Evolutionary conservation across 2,797 vertebrate genomes (phyloP).

Genomic region (Microctenopoma steveboyesi): DNA sequence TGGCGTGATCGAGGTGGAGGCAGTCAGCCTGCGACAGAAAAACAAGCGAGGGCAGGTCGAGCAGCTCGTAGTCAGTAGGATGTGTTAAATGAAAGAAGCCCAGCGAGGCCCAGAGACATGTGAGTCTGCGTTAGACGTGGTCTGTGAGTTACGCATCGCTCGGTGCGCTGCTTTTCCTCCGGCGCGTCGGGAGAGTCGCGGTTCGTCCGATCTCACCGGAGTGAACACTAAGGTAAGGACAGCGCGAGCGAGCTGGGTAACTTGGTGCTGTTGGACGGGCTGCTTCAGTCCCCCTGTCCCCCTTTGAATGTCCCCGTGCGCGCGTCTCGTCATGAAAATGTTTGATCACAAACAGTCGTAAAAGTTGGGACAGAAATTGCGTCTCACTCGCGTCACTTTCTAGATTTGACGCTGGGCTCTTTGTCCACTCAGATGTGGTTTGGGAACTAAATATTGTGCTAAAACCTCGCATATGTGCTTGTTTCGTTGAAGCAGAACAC

Average conservation of each 20-base stretch:
- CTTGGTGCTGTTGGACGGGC: conserved; percentile 56
- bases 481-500: not conserved
- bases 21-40: conserved; percentile 74
- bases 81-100: conserved; percentile 34
- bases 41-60: conserved; percentile 64
- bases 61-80: not conserved
- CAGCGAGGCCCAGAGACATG: conserved; percentile 7
- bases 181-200: conserved; percentile 53
- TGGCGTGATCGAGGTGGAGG: conserved; percentile 57
- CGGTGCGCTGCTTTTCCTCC: conserved; percentile 14
- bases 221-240: conserved; percentile 83
- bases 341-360: conserved; percentile 11
- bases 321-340: not conserved
- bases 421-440: conserved; percentile 70
- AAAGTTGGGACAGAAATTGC: conserved; percentile 56
- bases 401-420: conserved; percentile 63
- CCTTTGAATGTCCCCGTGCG: not conserved
- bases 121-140: conserved; percentile 34
- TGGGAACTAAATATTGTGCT: conserved; percentile 21
- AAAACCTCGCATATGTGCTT: not conserved
- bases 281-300: conserved; percentile 7
- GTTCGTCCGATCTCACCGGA: conserved; percentile 70
- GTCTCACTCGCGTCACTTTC: conserved; percentile 59
- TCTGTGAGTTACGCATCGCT: conserved; percentile 33
- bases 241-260: conserved; percentile 52